Conservation (phyloP, 2,113 vertebrate genomes). For the Myocastor coypus region DNA sequence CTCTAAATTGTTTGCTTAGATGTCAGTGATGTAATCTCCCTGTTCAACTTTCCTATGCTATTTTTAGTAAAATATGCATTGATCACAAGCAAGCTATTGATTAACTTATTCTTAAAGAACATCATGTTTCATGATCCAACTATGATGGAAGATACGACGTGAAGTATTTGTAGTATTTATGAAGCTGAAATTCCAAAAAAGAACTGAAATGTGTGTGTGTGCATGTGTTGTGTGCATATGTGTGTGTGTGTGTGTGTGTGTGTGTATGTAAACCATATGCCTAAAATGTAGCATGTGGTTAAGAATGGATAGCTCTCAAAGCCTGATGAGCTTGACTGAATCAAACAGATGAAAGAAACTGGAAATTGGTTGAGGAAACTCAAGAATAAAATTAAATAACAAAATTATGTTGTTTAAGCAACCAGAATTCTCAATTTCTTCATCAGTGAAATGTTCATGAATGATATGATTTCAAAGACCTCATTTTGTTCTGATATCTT, state of each 20-base stretch:
- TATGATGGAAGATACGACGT: neutral
- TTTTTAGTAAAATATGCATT: conserved; percentile 38
- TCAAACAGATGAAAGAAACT: neutral
- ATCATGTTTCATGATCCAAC: neutral
- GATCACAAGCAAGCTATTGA: neutral
- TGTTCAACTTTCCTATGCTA: neutral
- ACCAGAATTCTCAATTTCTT: neutral
- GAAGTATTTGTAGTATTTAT: neutral
- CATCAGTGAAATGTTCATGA: neutral
- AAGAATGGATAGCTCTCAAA: neutral
- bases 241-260: neutral
- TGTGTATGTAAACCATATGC: neutral
- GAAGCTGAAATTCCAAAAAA: neutral
- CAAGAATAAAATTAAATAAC: neutral
- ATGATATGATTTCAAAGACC: neutral
- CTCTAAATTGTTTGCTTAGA: conserved; percentile 19
- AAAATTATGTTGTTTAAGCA: neutral
- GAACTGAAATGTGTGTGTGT: neutral
- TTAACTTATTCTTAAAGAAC: conserved; percentile 1
- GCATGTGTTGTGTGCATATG: too few relatives aligned
- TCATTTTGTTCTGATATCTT: neutral
- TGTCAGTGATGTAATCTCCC: neutral
- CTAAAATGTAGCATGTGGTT: neutral
- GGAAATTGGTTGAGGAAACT: neutral
- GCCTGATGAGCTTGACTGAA: neutral